These are phyloP conservation scores for Paramormyrops hopkinsi DNA, from an alignment of 2,797 vertebrate species.

Conservation along the genomic window DNA sequence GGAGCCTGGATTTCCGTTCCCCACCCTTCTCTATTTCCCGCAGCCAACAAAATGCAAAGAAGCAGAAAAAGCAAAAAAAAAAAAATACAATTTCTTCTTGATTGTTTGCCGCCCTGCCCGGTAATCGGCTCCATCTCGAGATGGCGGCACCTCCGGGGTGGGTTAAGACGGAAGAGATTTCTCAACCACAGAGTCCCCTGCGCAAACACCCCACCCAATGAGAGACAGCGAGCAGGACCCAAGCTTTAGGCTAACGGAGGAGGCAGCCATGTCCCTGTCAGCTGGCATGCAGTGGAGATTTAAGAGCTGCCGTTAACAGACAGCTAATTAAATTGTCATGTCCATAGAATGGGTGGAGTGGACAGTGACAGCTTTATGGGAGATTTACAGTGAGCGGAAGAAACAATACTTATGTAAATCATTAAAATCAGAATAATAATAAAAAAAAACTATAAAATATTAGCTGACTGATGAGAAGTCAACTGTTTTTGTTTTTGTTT, in stretches of 20 bases:
- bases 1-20: not conserved
- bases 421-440: not conserved
- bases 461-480: not conserved
- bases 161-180: not conserved
- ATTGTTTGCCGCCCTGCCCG: not conserved
- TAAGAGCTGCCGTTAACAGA: not conserved
- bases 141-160: not conserved
- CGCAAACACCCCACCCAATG: not conserved
- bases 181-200: not conserved
- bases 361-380: constrained; percentile 7
- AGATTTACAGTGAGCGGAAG: not conserved
- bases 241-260: not conserved
- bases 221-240: not conserved
- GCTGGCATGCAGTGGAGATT: not conserved
- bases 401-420: not conserved
- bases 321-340: not conserved
- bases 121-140: constrained; percentile 1
- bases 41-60: constrained; percentile 10
- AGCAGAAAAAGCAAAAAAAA: constrained; percentile 1
- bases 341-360: not conserved
- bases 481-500: not conserved
- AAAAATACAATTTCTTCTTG: constrained; percentile 2
- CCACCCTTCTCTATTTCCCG: not conserved
- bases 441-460: not conserved
- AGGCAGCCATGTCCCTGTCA: not conserved